Conservation (phyloP, 2,888 invertebrate species). For the Exephanes ischioxanthus region DNA sequence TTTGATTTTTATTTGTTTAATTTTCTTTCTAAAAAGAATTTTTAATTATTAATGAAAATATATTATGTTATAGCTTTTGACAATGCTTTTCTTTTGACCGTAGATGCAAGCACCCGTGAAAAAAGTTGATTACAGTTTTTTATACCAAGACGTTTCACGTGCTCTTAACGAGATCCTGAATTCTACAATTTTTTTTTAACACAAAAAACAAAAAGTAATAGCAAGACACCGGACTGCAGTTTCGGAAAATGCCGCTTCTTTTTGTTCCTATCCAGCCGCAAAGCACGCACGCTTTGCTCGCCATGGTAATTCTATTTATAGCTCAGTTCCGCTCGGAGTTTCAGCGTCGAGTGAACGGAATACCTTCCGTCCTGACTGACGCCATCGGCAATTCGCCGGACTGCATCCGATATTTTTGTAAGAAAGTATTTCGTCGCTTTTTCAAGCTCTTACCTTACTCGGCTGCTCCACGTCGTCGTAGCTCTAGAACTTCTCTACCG, state of each 20-base stretch:
- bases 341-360: conserved; percentile 20
- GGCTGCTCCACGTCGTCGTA: neutral
- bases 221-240: neutral
- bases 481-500: neutral
- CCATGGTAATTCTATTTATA: conserved; percentile 60
- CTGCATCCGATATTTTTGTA: neutral
- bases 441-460: neutral
- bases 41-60: too few relatives aligned
- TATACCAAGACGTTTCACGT: too few relatives aligned
- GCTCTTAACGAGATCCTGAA: neutral
- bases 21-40: too few relatives aligned
- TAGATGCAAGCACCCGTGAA: too few relatives aligned
- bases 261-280: conserved; percentile 29
- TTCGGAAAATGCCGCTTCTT: neutral
- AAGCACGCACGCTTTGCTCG: neutral
- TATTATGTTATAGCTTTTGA: too few relatives aligned
- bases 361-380: neutral
- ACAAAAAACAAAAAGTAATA: neutral
- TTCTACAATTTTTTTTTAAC: neutral
- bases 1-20: too few relatives aligned
- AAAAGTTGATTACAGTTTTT: too few relatives aligned
- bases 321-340: conserved; percentile 50
- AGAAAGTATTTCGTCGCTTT: neutral
- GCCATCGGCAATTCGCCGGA: neutral
- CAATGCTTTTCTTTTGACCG: too few relatives aligned